Evolutionary conservation across 2,797 vertebrate genomes (phyloP), one percentile per base, ranked within the genome.

Genomic region (Cetoscarus ocellatus): DNA sequence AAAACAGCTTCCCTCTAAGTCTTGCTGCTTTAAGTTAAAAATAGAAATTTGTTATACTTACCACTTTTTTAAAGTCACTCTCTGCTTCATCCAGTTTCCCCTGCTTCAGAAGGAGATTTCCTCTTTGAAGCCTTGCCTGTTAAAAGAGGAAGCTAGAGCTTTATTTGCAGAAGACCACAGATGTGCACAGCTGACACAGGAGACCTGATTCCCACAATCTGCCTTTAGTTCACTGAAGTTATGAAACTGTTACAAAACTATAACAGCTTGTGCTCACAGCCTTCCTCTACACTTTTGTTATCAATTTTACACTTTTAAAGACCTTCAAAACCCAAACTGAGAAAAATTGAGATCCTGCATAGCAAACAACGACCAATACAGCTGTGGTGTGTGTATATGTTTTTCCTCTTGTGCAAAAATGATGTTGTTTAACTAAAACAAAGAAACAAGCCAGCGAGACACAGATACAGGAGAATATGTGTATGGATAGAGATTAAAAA

Each of bases 51-150:
- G 2, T 7, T 34, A 0, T 42, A 86, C 92, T 88, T 70, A 98
- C 98, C 95, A 99, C 97, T 74, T 93, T 98, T 88, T 96, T 97
- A 47, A 98, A 99, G 90, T 99, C 98, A 39, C 93, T 95, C 86
- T 97, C 97, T 7, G 98, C 97, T 89, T 99, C 97, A 79, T 98
- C 97, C 1, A 99, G 94, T 77, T 93, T 97, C 27, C 98, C 98
- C 76, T 98, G 97, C 84, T 99, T 99, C 70, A 99, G 92, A 27
- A 98, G 80, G 9, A 99, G 91, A 12, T 97, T 96, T 73, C 97
- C 98, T 86, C 98, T 95, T 92, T 99, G 98, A 75, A 99, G 95
- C 55, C 97, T 94, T 50, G 97, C 98, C 98, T 99, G 79, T 76
- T 66, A 47, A 53, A 4, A 67, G 65, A 74, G 1, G 14, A 6